These are phyloP conservation scores for Cantharis nigra DNA, from an alignment of 2,888 invertebrate species.

Conservation along the genomic window DNA sequence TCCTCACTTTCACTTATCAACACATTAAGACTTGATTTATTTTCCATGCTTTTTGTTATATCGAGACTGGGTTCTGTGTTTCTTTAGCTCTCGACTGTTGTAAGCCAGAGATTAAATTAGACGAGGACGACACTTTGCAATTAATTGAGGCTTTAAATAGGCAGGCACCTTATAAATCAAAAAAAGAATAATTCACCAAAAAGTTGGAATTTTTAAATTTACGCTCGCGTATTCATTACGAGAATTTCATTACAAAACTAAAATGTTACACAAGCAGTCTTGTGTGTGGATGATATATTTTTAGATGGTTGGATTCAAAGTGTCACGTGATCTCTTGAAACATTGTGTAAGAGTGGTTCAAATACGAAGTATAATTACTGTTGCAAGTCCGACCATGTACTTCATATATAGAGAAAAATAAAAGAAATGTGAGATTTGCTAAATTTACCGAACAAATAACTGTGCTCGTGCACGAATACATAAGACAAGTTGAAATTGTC, in stretches of 20 bases:
- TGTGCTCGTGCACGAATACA: not conserved
- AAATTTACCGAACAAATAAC: constrained; percentile 5
- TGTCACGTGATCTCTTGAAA: constrained; percentile 22
- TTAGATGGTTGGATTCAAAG: not conserved
- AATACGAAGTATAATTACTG: constrained; percentile 24
- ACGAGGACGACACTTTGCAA: not conserved
- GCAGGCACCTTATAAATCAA: not conserved
- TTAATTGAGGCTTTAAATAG: not conserved
- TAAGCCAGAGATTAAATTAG: not conserved
- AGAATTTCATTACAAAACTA: not conserved
- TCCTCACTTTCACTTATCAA: constrained; percentile 9
- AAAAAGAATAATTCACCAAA: not conserved
- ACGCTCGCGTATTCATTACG: not conserved
- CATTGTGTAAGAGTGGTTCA: constrained; percentile 8
- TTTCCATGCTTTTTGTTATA: constrained; percentile 28
- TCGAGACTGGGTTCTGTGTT: not conserved
- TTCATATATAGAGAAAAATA: constrained; percentile 5
- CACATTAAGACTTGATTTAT: constrained; percentile 36
- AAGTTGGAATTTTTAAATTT: not conserved
- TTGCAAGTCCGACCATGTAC: constrained; percentile 12
- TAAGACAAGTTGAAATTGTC: not conserved
- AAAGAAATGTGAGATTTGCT: constrained; percentile 14
- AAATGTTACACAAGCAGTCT: not conserved
- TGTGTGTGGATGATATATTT: not conserved
- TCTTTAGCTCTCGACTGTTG: not conserved